A percentile compares a stretch with the other conserved stretches of the same genome.
These are phyloP conservation scores for Psephotus haematonotus DNA, from an alignment of 2,113 vertebrate species.

Conservation along the genomic window DNA sequence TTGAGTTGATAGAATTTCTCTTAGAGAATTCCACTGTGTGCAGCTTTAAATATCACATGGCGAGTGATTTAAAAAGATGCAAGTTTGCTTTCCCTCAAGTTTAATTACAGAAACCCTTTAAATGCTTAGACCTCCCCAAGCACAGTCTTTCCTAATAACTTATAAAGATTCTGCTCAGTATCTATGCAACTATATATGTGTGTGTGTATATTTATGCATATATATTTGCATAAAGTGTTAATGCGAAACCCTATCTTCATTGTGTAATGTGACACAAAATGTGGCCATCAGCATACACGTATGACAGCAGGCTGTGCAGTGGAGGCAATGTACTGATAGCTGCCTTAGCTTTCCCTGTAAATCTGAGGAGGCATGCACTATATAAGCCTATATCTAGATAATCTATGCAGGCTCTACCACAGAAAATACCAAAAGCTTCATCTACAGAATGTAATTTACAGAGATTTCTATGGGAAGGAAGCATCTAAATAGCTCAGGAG, in stretches of 20 bases:
- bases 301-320: not conserved
- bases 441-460: not conserved
- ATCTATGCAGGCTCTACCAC: not conserved
- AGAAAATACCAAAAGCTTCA: not conserved
- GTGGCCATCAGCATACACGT: not conserved
- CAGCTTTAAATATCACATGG: constrained; percentile 36
- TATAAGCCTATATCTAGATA: not conserved
- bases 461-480: not conserved
- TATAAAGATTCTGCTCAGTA: not conserved
- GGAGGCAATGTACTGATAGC: not conserved
- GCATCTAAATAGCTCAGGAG: not conserved
- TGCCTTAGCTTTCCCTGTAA: not conserved
- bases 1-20: constrained; percentile 53
- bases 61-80: not conserved
- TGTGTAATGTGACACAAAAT: not conserved
- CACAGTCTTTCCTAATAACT: not conserved
- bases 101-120: not conserved
- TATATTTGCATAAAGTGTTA: not conserved
- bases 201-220: not conserved
- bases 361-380: not conserved
- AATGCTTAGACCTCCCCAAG: not conserved
- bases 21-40: constrained; percentile 30
- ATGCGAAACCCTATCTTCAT: not conserved
- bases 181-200: not conserved
- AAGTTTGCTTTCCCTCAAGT: not conserved